Evolutionary conservation across 2,888 invertebrate genomes (phyloP), one percentile per base, ranked within the genome.

Genomic region (Nemoura dubitans): DNA sequence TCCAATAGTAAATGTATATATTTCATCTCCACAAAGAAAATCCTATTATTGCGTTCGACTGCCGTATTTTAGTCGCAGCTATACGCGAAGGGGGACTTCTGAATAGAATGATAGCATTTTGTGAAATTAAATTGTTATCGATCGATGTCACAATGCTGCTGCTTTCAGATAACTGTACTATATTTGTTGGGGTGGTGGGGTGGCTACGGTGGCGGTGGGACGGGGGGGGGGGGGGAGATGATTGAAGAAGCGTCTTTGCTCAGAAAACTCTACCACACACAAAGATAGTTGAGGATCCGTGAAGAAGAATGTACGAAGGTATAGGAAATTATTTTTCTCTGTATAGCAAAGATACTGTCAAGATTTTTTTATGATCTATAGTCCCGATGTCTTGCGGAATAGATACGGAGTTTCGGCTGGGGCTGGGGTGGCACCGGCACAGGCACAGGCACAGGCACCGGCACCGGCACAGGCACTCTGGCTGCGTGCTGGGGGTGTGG

Each of bases 61-160:
- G 76, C 84, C 84, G 84, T 84, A 84, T 84, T 84, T 84, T 76
- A 84, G 59, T 16, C 30, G 76, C 30, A 21, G 81, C 29, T 28
- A n/a, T n/a, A 21, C 76, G 30, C 30, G 76, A 80, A 85, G 87
- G 87, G 76, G 86, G 42, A 83, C 83, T 80, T 86, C 86, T 88
- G 88, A 88, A 88, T 87, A 85, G 88, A 86, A 87, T 87, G 88
- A 83, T 87, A 87, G 87, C 87, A 87, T 88, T 88, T 88, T 88
- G 88, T 87, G 88, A 87, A 88, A 88, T 88, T 88, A 87, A 88
- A 88, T 88, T 88, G 87, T 87, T 88, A 88, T 88, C 88, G 88
- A 88, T 88, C 87, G 87, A 30, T 43, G 43, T 30, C 83, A 21
- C 84, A 76, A 28, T 84, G 84, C 59, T 84, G 84, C 21, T 43